Evolutionary conservation across 2,113 vertebrate genomes (phyloP).

Genomic region (Gnathonemus echidnorhynchus): DNA sequence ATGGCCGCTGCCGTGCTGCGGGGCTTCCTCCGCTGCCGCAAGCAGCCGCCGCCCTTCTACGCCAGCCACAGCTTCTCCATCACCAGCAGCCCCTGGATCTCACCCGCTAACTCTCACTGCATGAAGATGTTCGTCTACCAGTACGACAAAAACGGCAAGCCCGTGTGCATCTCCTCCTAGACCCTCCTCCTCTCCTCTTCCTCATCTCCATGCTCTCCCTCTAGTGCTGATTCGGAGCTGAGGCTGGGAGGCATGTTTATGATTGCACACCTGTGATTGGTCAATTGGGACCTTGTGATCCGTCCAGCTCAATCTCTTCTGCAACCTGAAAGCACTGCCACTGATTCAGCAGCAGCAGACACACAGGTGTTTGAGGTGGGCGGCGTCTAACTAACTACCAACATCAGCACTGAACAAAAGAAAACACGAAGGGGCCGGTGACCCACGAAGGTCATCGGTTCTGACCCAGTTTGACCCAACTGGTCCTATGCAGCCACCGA

Average conservation of each 20-base stretch:
- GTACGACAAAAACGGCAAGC: slow-evolving; percentile 90
- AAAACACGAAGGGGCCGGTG: not conserved
- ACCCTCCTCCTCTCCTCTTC: slow-evolving; percentile 34
- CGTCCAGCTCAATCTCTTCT: not conserved
- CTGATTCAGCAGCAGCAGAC: slow-evolving; percentile 7
- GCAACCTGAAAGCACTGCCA: not conserved
- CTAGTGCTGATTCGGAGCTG: not conserved
- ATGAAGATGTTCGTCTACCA: slow-evolving; percentile 98
- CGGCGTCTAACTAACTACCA: not conserved
- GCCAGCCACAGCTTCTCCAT: slow-evolving; percentile 94
- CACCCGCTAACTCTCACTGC: slow-evolving; percentile 92
- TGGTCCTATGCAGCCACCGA: not conserved
- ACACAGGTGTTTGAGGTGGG: not conserved
- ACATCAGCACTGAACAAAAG: not conserved
- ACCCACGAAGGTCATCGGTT: not conserved
- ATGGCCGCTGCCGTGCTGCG: slow-evolving; percentile 84
- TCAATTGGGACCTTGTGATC: not conserved
- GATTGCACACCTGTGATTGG: not conserved
- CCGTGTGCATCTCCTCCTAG: slow-evolving; percentile 86
- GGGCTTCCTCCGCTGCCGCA: slow-evolving; percentile 82
- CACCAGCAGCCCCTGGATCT: slow-evolving; percentile 97
- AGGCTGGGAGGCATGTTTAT: not conserved
- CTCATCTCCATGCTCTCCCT: not conserved
- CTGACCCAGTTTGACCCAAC: not conserved
- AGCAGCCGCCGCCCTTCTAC: slow-evolving; percentile 80